Percentiles rank a stretch among this genome's conserved stretches.
These are phyloP conservation scores for Cnemophilus loriae DNA, from an alignment of 2,113 vertebrate species.

Conservation along the genomic window DNA sequence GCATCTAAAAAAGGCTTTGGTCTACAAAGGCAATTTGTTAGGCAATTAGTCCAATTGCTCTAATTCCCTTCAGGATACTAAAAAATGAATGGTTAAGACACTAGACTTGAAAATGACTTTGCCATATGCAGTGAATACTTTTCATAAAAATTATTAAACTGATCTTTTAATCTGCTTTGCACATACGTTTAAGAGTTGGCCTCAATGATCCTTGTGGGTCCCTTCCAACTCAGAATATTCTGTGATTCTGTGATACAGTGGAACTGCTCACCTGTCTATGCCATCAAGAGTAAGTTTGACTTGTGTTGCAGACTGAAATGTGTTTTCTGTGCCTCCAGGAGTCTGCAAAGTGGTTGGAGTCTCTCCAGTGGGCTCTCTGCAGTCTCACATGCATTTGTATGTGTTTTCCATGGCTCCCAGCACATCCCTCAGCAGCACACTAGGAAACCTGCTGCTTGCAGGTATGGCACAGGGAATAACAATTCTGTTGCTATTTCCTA, in stretches of 20 bases:
- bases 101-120: constrained; percentile 27
- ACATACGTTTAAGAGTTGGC: background rate
- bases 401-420: background rate
- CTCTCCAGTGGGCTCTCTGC: background rate
- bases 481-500: background rate
- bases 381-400: background rate
- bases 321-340: background rate
- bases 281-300: background rate
- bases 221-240: background rate
- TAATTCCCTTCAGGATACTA: background rate
- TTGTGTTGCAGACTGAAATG: background rate
- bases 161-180: constrained; percentile 45
- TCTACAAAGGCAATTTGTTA: constrained; percentile 35
- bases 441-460: background rate
- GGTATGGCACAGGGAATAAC: accelerated
- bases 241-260: background rate
- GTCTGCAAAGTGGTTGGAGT: background rate
- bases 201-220: background rate
- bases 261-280: constrained; percentile 7
- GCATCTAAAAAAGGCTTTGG: constrained; percentile 15
- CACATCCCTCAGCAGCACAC: accelerated
- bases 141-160: constrained; percentile 30
- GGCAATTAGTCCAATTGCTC: constrained; percentile 15
- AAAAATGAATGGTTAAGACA: background rate
- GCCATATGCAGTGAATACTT: background rate